These are phyloP conservation scores for Piaya cayana DNA, from an alignment of 2,113 vertebrate genomes.

Conservation along the genomic window DNA sequence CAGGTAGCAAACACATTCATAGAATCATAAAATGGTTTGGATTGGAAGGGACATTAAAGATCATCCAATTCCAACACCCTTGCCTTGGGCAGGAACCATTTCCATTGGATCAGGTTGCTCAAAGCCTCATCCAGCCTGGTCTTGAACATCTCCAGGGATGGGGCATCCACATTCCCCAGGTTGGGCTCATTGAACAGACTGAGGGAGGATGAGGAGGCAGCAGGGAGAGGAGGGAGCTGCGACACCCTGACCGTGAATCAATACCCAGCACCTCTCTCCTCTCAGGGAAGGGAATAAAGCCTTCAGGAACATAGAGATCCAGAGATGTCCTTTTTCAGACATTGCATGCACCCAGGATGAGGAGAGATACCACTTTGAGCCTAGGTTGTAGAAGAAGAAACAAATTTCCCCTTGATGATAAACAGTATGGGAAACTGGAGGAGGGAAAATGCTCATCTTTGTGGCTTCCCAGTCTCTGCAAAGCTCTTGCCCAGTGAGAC, in stretches of 20 bases:
- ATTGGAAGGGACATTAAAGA: no score
- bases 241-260: neutral
- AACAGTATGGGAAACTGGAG: fast-evolving
- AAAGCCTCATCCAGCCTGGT: no score
- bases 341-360: neutral
- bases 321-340: fast-evolving
- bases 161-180: neutral
- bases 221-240: neutral
- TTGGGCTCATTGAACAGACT: fast-evolving
- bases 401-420: neutral
- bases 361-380: neutral
- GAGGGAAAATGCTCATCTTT: neutral
- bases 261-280: neutral
- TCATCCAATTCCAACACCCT: no score
- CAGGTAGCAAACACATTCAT: neutral
- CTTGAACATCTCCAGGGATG: no score
- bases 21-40: no score
- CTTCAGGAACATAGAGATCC: fast-evolving
- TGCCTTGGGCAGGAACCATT: no score
- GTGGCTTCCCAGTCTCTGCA: neutral
- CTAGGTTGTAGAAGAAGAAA: neutral
- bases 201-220: neutral
- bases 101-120: no score
- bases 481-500: neutral
- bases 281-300: neutral